Base-by-base conservation (phyloP, 2,797 vertebrate genomes). In the Serranus cabrilla region DNA sequence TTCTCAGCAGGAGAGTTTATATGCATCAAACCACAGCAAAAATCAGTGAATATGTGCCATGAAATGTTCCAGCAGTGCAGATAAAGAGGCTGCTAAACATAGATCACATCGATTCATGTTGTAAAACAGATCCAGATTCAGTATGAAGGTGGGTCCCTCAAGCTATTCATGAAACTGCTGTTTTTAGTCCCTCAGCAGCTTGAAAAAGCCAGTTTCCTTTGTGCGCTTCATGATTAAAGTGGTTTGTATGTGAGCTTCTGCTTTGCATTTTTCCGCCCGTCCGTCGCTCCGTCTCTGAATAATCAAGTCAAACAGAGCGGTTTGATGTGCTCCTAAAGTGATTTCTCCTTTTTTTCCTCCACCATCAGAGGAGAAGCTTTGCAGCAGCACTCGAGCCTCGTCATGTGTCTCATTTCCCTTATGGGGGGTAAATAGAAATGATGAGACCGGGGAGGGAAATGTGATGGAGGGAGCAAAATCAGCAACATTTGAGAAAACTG, bases 181-280 rank as follows among this genome's bases (percentile, higher is more conserved):
- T 40, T 45, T 46, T 2, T 9, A 14, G 42, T 61, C 42, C 60
- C 18, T 55, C 43, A 9, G 47, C 37, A 43, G 13, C 23, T 47
- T 17, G 18, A 21, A 40, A 46, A 78, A 46, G 46, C 12, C 12
- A 2, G 8, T 39, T 73, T 54, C 27, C 47, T 31, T n/a, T 17
- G 27, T 20, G 12, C 37, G 3, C 34, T 60, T n/a, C 18, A 17
- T 62, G 51, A 43, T 64, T 54, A 63, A 62, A 69, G 46, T 47
- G 50, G 34, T 54, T 40, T 77, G 49, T 71, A 25, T 47, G 21
- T 74, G 13, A 27, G n/a, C 39, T 46, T 25, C 43, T 31, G 2
- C 46, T 68, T 62, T 61, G 49, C 62, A 64, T 69, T 51, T 67
- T 40, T 61, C 45, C 40, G 20, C 69, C 59, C 27, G 25, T 68